Conservation (phyloP, 2,797 vertebrate species). For the Hypotaenidia okinawae region DNA sequence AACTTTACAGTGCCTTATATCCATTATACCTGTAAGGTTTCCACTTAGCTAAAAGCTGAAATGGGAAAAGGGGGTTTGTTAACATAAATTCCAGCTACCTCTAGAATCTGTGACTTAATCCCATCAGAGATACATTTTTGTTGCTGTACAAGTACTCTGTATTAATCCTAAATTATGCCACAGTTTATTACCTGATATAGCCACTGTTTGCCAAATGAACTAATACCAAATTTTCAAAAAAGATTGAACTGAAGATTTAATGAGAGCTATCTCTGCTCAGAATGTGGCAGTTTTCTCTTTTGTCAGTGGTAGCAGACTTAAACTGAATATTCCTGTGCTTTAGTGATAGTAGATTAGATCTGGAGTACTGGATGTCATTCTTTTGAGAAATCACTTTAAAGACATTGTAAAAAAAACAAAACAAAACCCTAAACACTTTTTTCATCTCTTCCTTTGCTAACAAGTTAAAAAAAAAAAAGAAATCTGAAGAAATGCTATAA, state of each 20-base stretch:
- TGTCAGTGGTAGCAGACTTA: neutral
- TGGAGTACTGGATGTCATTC: neutral
- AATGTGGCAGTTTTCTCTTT: neutral
- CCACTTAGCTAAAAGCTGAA: neutral
- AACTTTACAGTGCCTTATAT: neutral
- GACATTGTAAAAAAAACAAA: neutral
- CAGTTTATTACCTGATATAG: neutral
- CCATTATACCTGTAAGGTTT: neutral
- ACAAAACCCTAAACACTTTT: neutral
- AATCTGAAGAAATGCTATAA: neutral
- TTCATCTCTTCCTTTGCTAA: neutral
- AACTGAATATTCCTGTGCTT: neutral
- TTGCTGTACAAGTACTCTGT: neutral
- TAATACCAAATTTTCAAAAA: neutral
- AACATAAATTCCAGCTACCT: neutral
- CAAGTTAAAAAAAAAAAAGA: neutral
- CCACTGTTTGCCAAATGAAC: neutral
- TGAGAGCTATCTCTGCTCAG: neutral
- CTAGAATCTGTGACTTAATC: neutral
- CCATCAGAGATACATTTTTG: neutral
- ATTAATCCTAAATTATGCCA: neutral
- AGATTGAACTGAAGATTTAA: neutral
- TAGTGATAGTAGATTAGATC: neutral
- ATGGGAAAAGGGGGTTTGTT: neutral
- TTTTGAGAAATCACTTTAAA: neutral